These are phyloP conservation scores for Torymus aiolomorphi DNA, from an alignment of 2,888 invertebrate genomes.

Conservation along the genomic window DNA sequence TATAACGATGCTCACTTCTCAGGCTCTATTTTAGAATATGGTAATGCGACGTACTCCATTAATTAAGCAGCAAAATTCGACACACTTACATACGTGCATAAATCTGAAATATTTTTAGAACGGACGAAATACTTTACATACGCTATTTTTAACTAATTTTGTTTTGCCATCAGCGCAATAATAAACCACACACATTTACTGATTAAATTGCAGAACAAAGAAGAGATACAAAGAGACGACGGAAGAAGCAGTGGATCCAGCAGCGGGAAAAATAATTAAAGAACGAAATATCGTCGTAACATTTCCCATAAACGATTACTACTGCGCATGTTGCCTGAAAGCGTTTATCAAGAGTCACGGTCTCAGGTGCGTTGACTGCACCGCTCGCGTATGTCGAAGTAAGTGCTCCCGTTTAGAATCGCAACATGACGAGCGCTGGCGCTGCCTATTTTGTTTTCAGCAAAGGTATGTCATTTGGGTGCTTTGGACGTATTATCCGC, in stretches of 20 bases:
- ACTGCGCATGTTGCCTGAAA: conserved; percentile 71
- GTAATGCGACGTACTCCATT: too few relatives aligned
- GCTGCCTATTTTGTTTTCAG: conserved; percentile 72
- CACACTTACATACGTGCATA: background rate
- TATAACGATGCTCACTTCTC: too few relatives aligned
- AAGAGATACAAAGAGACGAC: background rate
- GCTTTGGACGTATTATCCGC: background rate
- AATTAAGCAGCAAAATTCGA: too few relatives aligned
- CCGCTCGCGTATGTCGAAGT: conserved; percentile 67
- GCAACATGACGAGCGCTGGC: conserved; percentile 58
- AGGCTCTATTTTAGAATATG: too few relatives aligned
- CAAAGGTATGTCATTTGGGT: conserved; percentile 64
- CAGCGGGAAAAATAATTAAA: conserved; percentile 61
- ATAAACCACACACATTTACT: too few relatives aligned
- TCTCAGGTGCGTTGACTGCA: conserved; percentile 70
- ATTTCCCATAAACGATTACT: conserved; percentile 62
- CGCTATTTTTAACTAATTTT: background rate
- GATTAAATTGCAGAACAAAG: background rate
- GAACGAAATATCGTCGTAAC: conserved; percentile 39
- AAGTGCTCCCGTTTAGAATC: conserved; percentile 66
- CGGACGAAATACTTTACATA: background rate
- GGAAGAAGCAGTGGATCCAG: background rate
- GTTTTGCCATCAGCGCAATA: too few relatives aligned
- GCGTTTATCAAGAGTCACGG: conserved; percentile 67
- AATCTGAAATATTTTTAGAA: conserved; percentile 4